These are phyloP conservation scores for Colletes gigas DNA, from an alignment of 1,140 invertebrate genomes.

Conservation along the genomic window DNA sequence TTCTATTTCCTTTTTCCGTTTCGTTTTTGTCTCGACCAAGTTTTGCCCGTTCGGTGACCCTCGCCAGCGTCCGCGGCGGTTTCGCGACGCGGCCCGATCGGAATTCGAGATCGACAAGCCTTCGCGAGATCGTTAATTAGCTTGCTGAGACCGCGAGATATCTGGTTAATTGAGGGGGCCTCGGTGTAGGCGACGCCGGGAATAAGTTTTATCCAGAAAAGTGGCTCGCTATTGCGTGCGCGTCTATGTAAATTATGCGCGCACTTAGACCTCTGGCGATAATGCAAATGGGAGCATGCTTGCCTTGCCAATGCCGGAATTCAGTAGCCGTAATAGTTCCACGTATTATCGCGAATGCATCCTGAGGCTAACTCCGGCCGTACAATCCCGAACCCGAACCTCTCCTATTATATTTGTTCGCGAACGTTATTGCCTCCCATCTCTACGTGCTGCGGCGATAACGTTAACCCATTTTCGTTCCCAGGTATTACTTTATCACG, in stretches of 20 bases:
- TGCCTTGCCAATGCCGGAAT: conserved; percentile 60
- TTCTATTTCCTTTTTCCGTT: background rate
- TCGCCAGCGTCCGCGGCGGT: background rate
- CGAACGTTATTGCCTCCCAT: background rate
- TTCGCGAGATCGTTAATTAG: conserved; percentile 53
- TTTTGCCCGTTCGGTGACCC: background rate
- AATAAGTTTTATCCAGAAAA: conserved; percentile 26
- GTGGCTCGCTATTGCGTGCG: conserved; percentile 6
- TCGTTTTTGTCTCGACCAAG: background rate
- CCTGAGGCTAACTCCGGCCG: background rate
- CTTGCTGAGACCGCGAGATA: conserved; percentile 33
- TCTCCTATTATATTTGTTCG: background rate
- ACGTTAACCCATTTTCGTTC: background rate
- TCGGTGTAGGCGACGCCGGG: conserved; percentile 19
- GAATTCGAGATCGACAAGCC: conserved; percentile 30
- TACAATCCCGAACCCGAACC: background rate
- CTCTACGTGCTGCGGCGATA: background rate
- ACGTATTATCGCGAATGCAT: conserved; percentile 56
- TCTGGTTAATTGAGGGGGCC: conserved; percentile 51
- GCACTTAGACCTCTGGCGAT: conserved; percentile 66
- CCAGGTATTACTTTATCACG: background rate
- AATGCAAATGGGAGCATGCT: conserved; percentile 63
- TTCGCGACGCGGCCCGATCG: conserved; percentile 1
- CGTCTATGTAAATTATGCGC: conserved; percentile 62
- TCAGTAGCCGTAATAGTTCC: conserved; percentile 57